Conservation (phyloP, 2,113 vertebrate genomes). For the Tenrec ecaudatus region DNA sequence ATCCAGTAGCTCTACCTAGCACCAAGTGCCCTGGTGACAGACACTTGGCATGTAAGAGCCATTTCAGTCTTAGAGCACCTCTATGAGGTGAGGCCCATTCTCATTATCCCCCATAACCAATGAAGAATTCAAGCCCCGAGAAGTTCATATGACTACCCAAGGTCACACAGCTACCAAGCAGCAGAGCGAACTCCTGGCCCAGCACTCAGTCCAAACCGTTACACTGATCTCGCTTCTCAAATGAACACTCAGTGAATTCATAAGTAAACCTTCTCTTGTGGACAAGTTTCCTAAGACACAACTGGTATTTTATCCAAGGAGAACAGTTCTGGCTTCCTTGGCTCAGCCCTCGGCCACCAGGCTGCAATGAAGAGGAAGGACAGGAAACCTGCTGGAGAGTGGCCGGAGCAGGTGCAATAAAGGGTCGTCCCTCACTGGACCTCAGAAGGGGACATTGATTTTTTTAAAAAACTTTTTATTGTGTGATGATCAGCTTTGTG, state of each 20-base stretch:
- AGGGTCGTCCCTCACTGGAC: not conserved
- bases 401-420: not conserved
- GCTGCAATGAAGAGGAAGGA: not conserved
- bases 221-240: not conserved
- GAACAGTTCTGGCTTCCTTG: not conserved
- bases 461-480: too few species aligned
- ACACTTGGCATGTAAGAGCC: not conserved
- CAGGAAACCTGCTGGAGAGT: not conserved
- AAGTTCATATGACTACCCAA: not conserved
- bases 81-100: not conserved
- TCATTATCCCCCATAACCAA: not conserved
- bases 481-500: too few species aligned
- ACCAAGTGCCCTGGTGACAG: not conserved
- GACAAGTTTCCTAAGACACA: not conserved
- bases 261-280: not conserved
- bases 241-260: not conserved
- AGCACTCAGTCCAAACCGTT: not conserved
- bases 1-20: not conserved
- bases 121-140: conserved; percentile 30
- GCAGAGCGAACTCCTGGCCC: not conserved
- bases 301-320: not conserved
- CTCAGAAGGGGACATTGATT: not conserved
- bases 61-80: not conserved
- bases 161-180: not conserved
- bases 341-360: not conserved